A percentile compares a stretch with the other conserved stretches of the same genome.
phyloP scores from a whole-genome alignment of 2,113 vertebrate species.

The Mustela lutreola region DNA sequence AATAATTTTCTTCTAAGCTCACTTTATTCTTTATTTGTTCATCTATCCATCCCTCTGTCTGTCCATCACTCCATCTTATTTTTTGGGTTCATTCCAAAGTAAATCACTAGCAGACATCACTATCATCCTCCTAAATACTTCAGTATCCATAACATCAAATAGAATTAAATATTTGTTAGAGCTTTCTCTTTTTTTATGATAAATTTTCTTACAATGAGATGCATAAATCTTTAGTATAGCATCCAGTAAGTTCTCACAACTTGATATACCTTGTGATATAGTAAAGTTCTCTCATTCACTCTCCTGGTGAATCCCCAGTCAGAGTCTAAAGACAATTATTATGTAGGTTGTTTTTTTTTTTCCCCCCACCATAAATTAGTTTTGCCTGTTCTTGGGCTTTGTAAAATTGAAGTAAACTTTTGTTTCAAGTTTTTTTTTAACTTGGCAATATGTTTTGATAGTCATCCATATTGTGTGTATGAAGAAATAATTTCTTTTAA shows the following conservation, averaged over 20 bases:
- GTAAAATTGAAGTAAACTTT: neutral
- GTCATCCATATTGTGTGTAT: neutral
- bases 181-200: neutral
- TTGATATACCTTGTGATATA: neutral
- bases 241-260: neutral
- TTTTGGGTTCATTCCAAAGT: neutral
- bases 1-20: neutral
- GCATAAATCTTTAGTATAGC: neutral
- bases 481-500: neutral
- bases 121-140: neutral
- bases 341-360: neutral
- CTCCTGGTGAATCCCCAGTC: neutral
- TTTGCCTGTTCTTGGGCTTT: neutral
- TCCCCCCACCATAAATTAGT: neutral
- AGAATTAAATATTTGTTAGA: neutral
- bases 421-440: neutral
- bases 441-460: neutral
- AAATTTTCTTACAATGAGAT: neutral
- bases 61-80: neutral
- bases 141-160: neutral
- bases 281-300: neutral
- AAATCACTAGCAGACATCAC: neutral
- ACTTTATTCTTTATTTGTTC: neutral
- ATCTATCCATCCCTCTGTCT: neutral
- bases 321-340: neutral